Evolutionary conservation across 1,140 invertebrate species (phyloP).

Genomic region (Bombus confusus): DNA sequence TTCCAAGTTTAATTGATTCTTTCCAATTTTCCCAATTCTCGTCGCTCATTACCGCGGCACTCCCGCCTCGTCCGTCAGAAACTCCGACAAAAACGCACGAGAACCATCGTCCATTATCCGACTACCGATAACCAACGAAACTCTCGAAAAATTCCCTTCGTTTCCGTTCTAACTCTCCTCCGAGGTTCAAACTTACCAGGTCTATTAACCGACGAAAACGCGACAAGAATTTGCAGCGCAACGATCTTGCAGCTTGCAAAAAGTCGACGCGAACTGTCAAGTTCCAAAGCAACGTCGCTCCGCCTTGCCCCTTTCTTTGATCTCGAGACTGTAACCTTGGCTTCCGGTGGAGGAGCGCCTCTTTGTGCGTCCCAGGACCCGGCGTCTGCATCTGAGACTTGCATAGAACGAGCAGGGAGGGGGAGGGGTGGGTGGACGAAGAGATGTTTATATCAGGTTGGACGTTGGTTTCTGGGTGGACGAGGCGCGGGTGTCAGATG

Average conservation of each 20-base stretch:
- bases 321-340: background rate
- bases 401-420: background rate
- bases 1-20: no score
- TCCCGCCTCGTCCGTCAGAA: rapidly evolving
- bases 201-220: no score
- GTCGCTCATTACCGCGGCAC: no score
- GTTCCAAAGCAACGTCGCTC: background rate
- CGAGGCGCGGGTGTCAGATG: constrained; percentile 76
- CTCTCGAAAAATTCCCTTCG: no score
- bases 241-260: no score
- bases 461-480: constrained; percentile 40
- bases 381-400: background rate
- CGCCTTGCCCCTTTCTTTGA: background rate
- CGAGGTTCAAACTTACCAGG: no score
- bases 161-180: no score
- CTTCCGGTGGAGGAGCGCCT: constrained; percentile 18
- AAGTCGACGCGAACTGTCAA: background rate
- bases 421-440: background rate
- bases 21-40: no score
- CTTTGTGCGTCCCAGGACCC: background rate
- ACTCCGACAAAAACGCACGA: no score
- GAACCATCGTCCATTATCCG: no score
- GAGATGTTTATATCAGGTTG: constrained; percentile 29
- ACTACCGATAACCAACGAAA: no score
- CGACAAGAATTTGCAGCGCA: no score